Evolutionary conservation across 2,113 vertebrate genomes (phyloP), one percentile per base, ranked within the genome.

Genomic region (Crotalus tigris): DNA sequence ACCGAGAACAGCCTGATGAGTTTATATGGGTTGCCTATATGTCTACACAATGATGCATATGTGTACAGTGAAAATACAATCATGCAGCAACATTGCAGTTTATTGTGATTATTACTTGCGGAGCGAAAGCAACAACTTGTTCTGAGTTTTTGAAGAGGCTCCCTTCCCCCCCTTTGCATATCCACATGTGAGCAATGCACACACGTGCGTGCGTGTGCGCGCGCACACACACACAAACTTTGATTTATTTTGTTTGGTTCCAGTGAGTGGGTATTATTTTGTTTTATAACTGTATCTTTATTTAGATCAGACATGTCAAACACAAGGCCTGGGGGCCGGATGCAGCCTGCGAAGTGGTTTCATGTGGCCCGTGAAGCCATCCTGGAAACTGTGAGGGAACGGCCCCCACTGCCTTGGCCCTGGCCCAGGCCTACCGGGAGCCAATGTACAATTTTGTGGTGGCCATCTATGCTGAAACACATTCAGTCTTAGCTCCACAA

Each of bases 161-260:
- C 69, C 6, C n/a, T 81, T 4, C 61, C 2, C 61, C 2, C 69
- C 69, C 1, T 39, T 19, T 39, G 33, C 15, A 81, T 39, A 39
- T 17, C 15, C n/a, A 19, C 69, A 33, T 3, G 69, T 75, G n/a
- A 75, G 69, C n/a, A 75, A 75, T 33, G 2, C 15, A 6, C 39
- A 39, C 39, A 39, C 2, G 39, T 39, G 46, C 17, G 19, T 1
- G 17, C 1, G 5, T 5, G 0, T 13, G 5, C 0, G 19, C 69
- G 17, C 69, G 21, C n/a, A 39, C n/a, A 19, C 1, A 81, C 69
- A 39, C n/a, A 39, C n/a, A 75, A 0, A 0, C 8, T 49, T 8
- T 75, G 44, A 1, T 15, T 75, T 54, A 81, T 92, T 49, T 26
- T 49, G 17, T 75, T 57, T 89, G 51, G 23, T 9, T 58, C n/a